A percentile compares a stretch with the other conserved stretches of the same genome.
Conservation (phyloP, 2,888 invertebrate species). For the Philereme vetulata region DNA sequence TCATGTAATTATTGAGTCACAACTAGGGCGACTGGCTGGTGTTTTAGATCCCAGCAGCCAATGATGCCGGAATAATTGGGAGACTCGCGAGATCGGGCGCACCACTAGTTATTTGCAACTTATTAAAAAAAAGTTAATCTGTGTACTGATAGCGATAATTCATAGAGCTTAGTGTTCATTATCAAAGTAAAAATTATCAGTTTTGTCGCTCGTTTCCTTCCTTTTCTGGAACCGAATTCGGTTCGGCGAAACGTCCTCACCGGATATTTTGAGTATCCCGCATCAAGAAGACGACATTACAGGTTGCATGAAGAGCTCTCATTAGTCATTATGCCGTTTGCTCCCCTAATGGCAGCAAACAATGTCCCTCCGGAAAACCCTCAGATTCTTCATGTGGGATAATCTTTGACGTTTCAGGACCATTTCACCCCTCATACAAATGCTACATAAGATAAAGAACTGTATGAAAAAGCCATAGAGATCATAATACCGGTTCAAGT, state of each 20-base stretch:
- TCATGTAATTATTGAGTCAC: too few relatives aligned
- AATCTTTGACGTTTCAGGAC: neutral
- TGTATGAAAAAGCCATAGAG: conserved; percentile 4
- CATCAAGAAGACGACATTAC: neutral
- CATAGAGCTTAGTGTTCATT: neutral
- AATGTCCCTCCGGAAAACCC: conserved; percentile 48
- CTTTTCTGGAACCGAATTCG: neutral
- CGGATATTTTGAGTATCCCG: neutral
- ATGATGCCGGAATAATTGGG: too few relatives aligned
- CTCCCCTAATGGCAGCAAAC: conserved; percentile 64
- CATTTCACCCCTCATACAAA: conserved; percentile 1
- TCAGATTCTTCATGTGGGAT: conserved; percentile 23
- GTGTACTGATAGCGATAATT: too few relatives aligned
- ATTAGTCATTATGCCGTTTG: conserved; percentile 59
- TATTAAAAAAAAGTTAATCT: too few relatives aligned
- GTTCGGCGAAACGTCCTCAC: neutral
- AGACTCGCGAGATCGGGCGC: too few relatives aligned
- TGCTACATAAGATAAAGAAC: conserved; percentile 15
- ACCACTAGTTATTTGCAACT: too few relatives aligned
- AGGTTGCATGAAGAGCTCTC: conserved; percentile 54
- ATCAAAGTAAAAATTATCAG: neutral
- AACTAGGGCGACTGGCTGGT: too few relatives aligned
- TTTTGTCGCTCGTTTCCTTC: neutral
- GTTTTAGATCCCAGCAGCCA: too few relatives aligned
- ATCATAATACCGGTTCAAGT: too few relatives aligned